phyloP scores from a whole-genome alignment of 2,888 invertebrate species.

The Hesperia comma region DNA sequence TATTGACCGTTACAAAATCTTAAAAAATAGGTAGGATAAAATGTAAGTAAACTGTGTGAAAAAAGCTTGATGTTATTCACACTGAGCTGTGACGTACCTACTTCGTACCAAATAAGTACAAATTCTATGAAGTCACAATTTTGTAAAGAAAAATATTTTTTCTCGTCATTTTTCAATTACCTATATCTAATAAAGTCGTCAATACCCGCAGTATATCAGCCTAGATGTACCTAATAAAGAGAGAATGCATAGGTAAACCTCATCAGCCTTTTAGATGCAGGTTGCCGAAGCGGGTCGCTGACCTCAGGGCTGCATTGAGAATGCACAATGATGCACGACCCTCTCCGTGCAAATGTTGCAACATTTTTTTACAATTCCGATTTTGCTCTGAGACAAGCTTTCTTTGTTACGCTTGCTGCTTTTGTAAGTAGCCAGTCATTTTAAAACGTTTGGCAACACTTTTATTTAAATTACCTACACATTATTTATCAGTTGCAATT shows the following conservation, averaged over 20 bases:
- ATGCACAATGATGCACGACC: slow-evolving; percentile 69
- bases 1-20: too few relatives aligned
- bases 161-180: too few relatives aligned
- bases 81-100: too few relatives aligned
- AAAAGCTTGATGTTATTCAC: too few relatives aligned
- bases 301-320: slow-evolving; percentile 53
- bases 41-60: too few relatives aligned
- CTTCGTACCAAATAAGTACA: too few relatives aligned
- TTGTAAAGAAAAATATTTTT: too few relatives aligned
- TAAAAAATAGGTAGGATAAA: too few relatives aligned
- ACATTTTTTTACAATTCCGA: slow-evolving; percentile 50
- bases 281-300: slow-evolving; percentile 44
- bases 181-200: neutral
- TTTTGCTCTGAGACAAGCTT: slow-evolving; percentile 10
- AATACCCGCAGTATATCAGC: slow-evolving; percentile 1
- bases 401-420: slow-evolving; percentile 6
- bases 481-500: too few relatives aligned
- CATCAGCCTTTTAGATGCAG: slow-evolving; percentile 35
- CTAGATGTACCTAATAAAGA: slow-evolving; percentile 6
- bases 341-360: slow-evolving; percentile 54
- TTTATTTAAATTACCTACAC: too few relatives aligned
- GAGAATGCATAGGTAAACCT: slow-evolving; percentile 36
- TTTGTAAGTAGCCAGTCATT: neutral
- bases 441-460: too few relatives aligned
- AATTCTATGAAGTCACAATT: too few relatives aligned